These are phyloP conservation scores for Zeuzera pyrina DNA, from an alignment of 2,888 invertebrate species.

Conservation along the genomic window DNA sequence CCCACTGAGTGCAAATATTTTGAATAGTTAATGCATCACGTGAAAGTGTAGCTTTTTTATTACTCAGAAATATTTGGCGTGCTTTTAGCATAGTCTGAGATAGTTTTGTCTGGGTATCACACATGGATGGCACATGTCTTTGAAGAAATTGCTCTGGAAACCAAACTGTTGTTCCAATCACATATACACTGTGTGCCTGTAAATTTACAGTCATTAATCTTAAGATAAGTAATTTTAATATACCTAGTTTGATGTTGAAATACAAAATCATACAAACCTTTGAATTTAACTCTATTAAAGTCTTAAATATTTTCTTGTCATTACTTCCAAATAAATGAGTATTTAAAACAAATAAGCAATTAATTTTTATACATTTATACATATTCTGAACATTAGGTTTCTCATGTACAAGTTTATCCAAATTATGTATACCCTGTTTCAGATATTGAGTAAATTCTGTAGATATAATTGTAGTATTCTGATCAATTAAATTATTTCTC, in stretches of 20 bases:
- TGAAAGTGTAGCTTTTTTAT: conserved; percentile 71
- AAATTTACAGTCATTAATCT: conserved; percentile 18
- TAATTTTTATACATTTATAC: conserved; percentile 77
- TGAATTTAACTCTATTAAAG: conserved; percentile 82
- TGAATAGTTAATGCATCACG: conserved; percentile 74
- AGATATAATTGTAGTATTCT: conserved; percentile 48
- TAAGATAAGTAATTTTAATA: background rate
- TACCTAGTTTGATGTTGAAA: background rate
- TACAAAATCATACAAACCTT: conserved; percentile 65
- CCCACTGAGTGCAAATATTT: conserved; percentile 45
- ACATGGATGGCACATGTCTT: conserved; percentile 73
- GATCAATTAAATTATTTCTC: conserved; percentile 55
- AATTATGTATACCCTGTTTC: conserved; percentile 72
- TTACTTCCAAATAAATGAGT: conserved; percentile 82
- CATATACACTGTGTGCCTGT: conserved; percentile 82
- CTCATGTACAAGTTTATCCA: conserved; percentile 71
- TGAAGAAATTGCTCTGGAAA: conserved; percentile 87
- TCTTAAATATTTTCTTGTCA: conserved; percentile 84
- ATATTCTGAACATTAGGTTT: conserved; percentile 65
- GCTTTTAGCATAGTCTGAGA: conserved; percentile 56
- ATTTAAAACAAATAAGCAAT: conserved; percentile 78
- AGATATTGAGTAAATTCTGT: conserved; percentile 80
- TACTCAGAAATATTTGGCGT: conserved; percentile 71
- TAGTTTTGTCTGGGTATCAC: conserved; percentile 63
- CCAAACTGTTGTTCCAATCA: conserved; percentile 88